Percentiles rank a stretch among this genome's conserved stretches.
These are phyloP conservation scores for Drosophila aff. DNA, from an alignment of 1,140 invertebrate species.

Conservation along the genomic window DNA sequence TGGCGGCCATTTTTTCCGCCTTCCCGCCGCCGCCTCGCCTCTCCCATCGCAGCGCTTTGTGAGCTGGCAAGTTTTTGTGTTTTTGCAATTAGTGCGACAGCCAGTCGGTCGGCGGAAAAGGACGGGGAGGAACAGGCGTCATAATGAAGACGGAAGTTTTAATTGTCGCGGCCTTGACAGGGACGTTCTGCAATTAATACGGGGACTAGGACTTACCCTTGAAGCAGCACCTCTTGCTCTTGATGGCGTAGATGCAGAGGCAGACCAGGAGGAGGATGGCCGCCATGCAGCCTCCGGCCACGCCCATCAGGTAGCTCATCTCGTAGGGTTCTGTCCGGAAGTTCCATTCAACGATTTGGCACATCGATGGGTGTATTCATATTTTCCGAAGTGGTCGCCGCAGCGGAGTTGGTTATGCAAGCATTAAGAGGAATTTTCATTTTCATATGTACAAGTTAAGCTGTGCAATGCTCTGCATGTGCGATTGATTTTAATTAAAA, in stretches of 20 bases:
- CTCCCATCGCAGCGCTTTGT: constrained; percentile 46
- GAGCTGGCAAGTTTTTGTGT: constrained; percentile 74
- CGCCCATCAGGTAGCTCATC: constrained; percentile 88
- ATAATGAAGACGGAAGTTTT: constrained; percentile 76
- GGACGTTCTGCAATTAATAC: constrained; percentile 66
- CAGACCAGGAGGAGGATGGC: constrained; percentile 87
- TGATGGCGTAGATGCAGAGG: constrained; percentile 87
- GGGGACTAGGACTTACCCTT: constrained; percentile 87
- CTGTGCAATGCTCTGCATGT: constrained; percentile 20
- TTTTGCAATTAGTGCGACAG: constrained; percentile 79
- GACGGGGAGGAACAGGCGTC: constrained; percentile 25
- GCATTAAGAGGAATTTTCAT: constrained; percentile 58
- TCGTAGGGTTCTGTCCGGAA: constrained; percentile 87
- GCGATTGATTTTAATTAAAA: constrained; percentile 67
- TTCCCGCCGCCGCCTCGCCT: constrained; percentile 11
- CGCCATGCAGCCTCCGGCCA: constrained; percentile 87
- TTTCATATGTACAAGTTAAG: constrained; percentile 43
- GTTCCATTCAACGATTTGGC: constrained; percentile 16
- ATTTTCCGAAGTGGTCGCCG: constrained; percentile 30
- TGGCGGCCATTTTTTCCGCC: constrained; percentile 50
- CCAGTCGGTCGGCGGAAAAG: background rate
- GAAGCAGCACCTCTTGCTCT: constrained; percentile 89
- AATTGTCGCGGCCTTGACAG: constrained; percentile 75
- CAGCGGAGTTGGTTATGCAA: constrained; percentile 56
- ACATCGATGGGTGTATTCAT: constrained; percentile 26